Percentiles rank a stretch among this genome's conserved stretches.
Evolutionary conservation across 30 jellyfish, hydroid and myxozoan genomes (phyloP).

Genomic region (Aurelia coerulea): DNA sequence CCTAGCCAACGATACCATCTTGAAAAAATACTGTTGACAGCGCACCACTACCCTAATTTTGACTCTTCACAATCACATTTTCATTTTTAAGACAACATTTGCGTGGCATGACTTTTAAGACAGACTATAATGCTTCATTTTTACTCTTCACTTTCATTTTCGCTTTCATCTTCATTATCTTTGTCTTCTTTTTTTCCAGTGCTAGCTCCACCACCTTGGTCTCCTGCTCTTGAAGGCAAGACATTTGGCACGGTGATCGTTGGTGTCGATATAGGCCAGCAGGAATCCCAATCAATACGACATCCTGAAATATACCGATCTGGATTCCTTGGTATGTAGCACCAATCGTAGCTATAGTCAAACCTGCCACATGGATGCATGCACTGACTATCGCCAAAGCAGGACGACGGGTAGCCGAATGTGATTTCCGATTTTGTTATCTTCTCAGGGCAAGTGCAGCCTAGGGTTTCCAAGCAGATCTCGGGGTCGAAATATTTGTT

Average conservation of each 20-base stretch:
- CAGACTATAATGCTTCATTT: no score
- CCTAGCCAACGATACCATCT: no score
- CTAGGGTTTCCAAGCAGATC: slow-evolving; percentile 10
- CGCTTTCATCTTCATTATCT: no score
- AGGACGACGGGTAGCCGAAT: slow-evolving; percentile 9
- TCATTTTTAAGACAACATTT: no score
- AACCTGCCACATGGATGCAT: slow-evolving; percentile 19
- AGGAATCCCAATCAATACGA: not conserved
- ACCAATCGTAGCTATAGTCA: slow-evolving; percentile 28
- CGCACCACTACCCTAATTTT: no score
- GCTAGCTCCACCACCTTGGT: no score
- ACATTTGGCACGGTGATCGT: slow-evolving; percentile 10
- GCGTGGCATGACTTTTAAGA: no score
- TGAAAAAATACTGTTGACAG: no score
- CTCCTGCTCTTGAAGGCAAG: not conserved
- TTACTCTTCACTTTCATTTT: no score
- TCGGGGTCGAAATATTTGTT: slow-evolving; percentile 27
- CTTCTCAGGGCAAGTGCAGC: slow-evolving; percentile 14
- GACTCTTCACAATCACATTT: no score
- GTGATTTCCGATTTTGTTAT: slow-evolving; percentile 9
- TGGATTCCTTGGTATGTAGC: slow-evolving; percentile 22
- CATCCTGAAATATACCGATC: not conserved
- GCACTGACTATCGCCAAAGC: slow-evolving; percentile 21
- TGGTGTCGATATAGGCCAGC: slow-evolving; percentile 16
- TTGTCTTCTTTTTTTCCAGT: no score